Evolutionary conservation across 2,797 vertebrate species (phyloP).

Genomic region (Numenius phaeopus): DNA sequence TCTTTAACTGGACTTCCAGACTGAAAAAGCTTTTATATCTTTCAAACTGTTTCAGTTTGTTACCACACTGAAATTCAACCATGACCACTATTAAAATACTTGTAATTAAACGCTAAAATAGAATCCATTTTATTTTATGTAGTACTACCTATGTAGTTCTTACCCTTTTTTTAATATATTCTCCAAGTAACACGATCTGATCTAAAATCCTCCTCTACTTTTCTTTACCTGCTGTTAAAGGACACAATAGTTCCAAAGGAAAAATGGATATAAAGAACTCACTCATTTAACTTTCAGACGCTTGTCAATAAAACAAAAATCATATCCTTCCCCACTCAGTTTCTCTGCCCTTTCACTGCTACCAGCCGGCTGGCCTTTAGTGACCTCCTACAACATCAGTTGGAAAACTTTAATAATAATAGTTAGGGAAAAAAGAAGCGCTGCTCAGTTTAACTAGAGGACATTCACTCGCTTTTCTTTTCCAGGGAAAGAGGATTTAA

Average conservation of each 20-base stretch:
- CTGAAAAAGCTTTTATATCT: neutral
- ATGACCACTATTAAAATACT: neutral
- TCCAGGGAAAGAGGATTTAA: slow-evolving; percentile 78
- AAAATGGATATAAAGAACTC: neutral
- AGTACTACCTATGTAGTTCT: neutral
- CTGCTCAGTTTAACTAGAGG: slow-evolving; percentile 63
- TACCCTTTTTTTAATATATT: neutral
- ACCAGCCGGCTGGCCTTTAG: slow-evolving; percentile 63
- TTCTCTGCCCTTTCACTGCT: slow-evolving; percentile 2
- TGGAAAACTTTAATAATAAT: slow-evolving; percentile 52
- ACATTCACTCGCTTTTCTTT: slow-evolving; percentile 74
- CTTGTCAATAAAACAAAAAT: neutral
- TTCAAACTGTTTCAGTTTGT: neutral
- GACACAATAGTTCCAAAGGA: neutral
- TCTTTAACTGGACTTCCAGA: neutral
- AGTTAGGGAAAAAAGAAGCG: neutral
- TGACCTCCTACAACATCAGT: slow-evolving; percentile 44
- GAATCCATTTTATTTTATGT: neutral
- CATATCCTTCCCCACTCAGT: neutral
- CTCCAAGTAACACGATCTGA: neutral
- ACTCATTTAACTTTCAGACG: neutral
- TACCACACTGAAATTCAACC: neutral
- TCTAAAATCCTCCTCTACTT: neutral
- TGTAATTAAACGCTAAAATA: neutral
- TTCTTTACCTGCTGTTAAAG: neutral